Evolutionary conservation across 1,140 invertebrate species (phyloP), one percentile per base, ranked within the genome.

Genomic region (Aphaenogaster rudis): DNA sequence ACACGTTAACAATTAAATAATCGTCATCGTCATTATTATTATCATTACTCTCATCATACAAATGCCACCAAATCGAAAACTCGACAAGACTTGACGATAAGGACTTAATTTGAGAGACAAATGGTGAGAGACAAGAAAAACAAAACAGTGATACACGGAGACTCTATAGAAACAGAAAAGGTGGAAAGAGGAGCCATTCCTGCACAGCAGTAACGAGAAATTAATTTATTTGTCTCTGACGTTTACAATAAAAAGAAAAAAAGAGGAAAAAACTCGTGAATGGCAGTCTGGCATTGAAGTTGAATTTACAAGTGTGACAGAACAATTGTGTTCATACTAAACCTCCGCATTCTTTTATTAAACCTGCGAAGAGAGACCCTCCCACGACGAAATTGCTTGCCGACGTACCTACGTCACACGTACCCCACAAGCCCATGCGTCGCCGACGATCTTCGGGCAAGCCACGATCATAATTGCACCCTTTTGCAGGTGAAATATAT

Each of bases 261-360:
- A 88, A 85, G 57, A 78, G 72, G 69, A 87, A 80, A 85, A 87
- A 80, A 85, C 15, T 54, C 21, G 50, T 86, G 61, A 61, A 52
- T 2, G 42, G 28, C 21, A 82, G 17, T 74, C 79, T 86, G 66
- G 67, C 61, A 63, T 57, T 79, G 36, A 90, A 78, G 21, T 81
- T 81, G 61, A 87, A 28, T 79, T 82, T 87, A 42, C 79, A 77
- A 57, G 52, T 82, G 69, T 84, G 69, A 90, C 78, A 78, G 84
- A 91, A 84, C 82, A 88, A 91, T 52, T 90, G 8, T 84, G 82
- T 88, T 87, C 79, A 91, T 91, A 91, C 90, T 91, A 88, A 90
- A 91, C 90, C 89, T 90, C 89, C 87, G 33, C 79, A 79, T 71
- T 88, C 11, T 91, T 87, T 79, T 54, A 87, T 91, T 87, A 87